Percentiles rank a stretch among this genome's conserved stretches.
phyloP scores from a whole-genome alignment of 2,888 invertebrate species.

The Girardia tigrina region DNA sequence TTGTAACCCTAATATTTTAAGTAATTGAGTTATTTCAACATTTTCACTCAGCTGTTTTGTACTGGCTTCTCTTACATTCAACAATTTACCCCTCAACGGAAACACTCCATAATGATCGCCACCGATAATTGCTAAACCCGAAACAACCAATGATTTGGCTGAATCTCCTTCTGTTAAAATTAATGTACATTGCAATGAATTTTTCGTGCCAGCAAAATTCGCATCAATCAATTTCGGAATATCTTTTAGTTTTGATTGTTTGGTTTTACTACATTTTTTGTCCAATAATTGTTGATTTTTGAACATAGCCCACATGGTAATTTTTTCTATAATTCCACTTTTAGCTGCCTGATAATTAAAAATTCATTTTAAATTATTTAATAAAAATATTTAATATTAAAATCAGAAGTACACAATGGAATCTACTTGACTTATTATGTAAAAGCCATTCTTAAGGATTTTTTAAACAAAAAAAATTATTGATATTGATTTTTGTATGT shows the following conservation, averaged over 20 bases:
- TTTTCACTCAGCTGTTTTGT: constrained; percentile 83
- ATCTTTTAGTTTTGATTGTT: constrained; percentile 70
- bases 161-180: constrained; percentile 99
- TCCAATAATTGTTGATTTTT: constrained; percentile 79
- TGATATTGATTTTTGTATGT: too few relatives aligned
- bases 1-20: constrained; percentile 86
- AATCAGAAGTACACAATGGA: too few relatives aligned
- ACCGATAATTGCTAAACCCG: constrained; percentile 75
- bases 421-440: too few relatives aligned
- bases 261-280: constrained; percentile 58
- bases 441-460: too few relatives aligned
- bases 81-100: constrained; percentile 80
- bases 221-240: constrained; percentile 94
- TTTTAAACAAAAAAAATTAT: too few relatives aligned
- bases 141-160: constrained; percentile 88
- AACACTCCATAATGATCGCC: constrained; percentile 89
- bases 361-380: too few relatives aligned
- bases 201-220: constrained; percentile 78
- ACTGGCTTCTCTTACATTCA: constrained; percentile 91
- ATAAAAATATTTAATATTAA: too few relatives aligned
- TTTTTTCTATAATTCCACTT: constrained; percentile 80
- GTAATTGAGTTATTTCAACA: constrained; percentile 83
- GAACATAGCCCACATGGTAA: constrained; percentile 83
- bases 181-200: constrained; percentile 71
- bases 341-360: constrained; percentile 70